Conservation (phyloP, 2,888 invertebrate species). For the Halictus ligatus region DNA sequence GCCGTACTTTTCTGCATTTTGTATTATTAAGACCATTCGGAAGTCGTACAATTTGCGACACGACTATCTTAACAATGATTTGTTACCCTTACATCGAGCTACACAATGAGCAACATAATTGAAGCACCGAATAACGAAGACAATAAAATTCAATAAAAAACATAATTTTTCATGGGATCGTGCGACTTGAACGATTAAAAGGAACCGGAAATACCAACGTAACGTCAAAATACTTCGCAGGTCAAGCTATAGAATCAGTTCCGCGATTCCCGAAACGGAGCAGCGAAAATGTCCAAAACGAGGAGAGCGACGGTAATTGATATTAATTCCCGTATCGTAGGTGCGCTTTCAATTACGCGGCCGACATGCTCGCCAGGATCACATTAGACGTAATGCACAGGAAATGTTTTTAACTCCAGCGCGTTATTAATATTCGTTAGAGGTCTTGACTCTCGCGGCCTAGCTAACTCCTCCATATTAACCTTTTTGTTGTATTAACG, state of each 20-base stretch:
- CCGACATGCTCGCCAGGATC: constrained; percentile 49
- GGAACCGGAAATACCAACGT: neutral
- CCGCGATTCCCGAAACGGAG: constrained; percentile 9
- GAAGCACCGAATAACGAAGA: neutral
- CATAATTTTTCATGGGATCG: neutral
- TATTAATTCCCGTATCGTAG: constrained; percentile 32
- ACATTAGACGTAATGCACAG: constrained; percentile 60
- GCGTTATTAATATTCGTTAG: constrained; percentile 62
- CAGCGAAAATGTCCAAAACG: constrained; percentile 8
- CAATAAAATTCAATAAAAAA: neutral
- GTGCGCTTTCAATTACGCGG: constrained; percentile 51
- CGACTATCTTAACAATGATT: neutral
- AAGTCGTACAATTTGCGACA: neutral
- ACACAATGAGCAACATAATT: neutral
- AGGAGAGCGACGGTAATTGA: constrained; percentile 13
- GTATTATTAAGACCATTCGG: neutral
- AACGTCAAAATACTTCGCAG: neutral
- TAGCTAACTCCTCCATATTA: constrained; percentile 47
- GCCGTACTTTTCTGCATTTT: neutral
- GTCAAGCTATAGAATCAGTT: neutral
- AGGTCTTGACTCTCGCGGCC: constrained; percentile 20
- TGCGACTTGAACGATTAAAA: neutral
- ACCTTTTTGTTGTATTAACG: constrained; percentile 43
- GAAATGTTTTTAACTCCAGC: constrained; percentile 61
- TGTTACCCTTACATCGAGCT: neutral